Base-by-base conservation (phyloP, 2,797 vertebrate genomes). In the Anabas testudineus region DNA sequence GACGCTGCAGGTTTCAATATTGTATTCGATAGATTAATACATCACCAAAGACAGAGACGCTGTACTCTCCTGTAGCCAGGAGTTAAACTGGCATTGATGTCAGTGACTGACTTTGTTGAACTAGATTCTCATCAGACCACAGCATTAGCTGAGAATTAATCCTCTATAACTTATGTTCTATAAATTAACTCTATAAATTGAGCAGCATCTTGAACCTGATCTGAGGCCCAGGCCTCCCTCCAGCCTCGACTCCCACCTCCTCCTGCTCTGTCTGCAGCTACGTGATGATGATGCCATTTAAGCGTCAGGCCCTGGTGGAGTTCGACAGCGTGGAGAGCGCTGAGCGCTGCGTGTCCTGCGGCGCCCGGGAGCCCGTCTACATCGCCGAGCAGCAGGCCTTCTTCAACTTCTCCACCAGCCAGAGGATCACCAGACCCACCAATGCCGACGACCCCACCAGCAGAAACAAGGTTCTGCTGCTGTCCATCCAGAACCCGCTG, bases 211-310 rank as follows among this genome's bases (percentile, higher is more conserved):
- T 46, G 15, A 24, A 42, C 30, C 19, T 37, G 7, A 22, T n/a
- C n/a, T n/a, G n/a, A n/a, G n/a, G n/a, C n/a, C n/a, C n/a, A n/a
- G n/a, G n/a, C n/a, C 28, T 28, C 28, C 7, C 28, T 28, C 28
- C 28, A 28, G 28, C 28, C n/a, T n/a, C n/a, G 2, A 41, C 0
- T 41, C 39, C 7, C 16, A 6, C 39, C 16, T 7, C 8, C 8
- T 43, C 7, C n/a, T 65, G 18, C 16, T 80, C 65, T 46, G n/a
- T 30, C 32, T 0, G 49, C 91, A 98, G 97, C 80, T 98, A 98
- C 19, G 97, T 98, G 74, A 97, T 98, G 96, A 98, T 98, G 97
- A 98, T 98, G 97, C 97, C 97, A 0, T 98, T 97, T 68, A 98
- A 97, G 83, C 94, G 95, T 0, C 97, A 98, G 90, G 97, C 97